Percentiles rank a stretch among this genome's conserved stretches.
Conservation (phyloP, 1,140 invertebrate genomes). For the Neotoxoptera formosana region DNA sequence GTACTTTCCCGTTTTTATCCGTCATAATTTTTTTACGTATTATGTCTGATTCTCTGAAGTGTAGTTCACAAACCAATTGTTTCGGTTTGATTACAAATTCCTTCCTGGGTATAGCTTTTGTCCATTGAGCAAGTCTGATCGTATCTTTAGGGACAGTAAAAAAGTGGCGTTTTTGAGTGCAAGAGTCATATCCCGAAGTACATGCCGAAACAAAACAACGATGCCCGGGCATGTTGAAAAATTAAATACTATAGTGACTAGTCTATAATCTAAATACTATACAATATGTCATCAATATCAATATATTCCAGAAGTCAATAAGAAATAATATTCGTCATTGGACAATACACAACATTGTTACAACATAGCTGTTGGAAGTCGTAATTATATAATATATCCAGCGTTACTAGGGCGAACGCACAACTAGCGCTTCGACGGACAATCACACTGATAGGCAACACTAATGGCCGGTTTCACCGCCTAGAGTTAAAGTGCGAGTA, state of each 20-base stretch:
- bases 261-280: background rate
- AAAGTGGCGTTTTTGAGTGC: background rate
- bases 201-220: background rate
- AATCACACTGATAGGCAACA: background rate
- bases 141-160: background rate
- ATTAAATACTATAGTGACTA: background rate
- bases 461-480: too few species aligned
- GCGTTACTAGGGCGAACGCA: background rate
- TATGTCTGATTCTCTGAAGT: background rate
- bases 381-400: too few species aligned
- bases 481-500: too few species aligned
- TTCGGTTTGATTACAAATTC: background rate
- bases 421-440: background rate
- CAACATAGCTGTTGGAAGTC: too few species aligned
- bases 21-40: conserved; percentile 1
- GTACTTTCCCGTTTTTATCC: background rate
- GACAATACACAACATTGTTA: too few species aligned
- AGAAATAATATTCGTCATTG: background rate
- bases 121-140: background rate
- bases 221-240: background rate
- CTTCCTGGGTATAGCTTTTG: background rate
- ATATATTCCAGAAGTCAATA: background rate
- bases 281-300: background rate
- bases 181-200: background rate
- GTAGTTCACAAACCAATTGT: background rate